Percentiles rank a stretch among this genome's conserved stretches.
Conservation (phyloP, 1,140 invertebrate genomes). For the Trissolcus basalis region DNA sequence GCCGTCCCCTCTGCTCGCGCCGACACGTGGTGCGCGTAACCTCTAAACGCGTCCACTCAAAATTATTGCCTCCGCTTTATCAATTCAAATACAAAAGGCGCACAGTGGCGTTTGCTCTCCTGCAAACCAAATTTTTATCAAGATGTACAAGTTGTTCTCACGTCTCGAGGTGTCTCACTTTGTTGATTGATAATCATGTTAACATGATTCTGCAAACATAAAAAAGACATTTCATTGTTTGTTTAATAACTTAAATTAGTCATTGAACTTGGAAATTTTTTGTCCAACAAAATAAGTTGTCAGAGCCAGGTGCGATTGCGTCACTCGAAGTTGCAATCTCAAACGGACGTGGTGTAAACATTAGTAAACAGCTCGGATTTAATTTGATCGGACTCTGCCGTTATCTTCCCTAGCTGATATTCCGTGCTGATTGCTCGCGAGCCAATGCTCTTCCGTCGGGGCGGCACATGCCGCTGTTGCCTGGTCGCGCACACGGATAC, state of each 20-base stretch:
- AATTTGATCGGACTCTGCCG: slow-evolving; percentile 9
- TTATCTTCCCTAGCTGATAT: slow-evolving; percentile 19
- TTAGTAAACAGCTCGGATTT: slow-evolving; percentile 28
- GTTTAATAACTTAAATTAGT: too few species aligned
- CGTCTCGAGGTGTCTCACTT: too few species aligned
- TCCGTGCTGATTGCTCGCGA: slow-evolving; percentile 42
- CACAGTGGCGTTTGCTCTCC: slow-evolving; percentile 3
- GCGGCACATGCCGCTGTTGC: slow-evolving; percentile 52
- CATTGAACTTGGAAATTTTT: not conserved
- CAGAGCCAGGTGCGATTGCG: slow-evolving; percentile 22
- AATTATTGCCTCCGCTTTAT: slow-evolving; percentile 54
- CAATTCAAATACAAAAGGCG: slow-evolving; percentile 42
- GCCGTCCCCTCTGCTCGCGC: slow-evolving; percentile 1
- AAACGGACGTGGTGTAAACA: slow-evolving; percentile 20
- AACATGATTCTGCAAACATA: too few species aligned
- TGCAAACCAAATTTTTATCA: not conserved
- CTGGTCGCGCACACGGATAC: slow-evolving; percentile 45
- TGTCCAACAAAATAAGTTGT: slow-evolving; percentile 11
- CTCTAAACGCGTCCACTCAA: slow-evolving; percentile 48
- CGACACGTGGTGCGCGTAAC: slow-evolving; percentile 50
- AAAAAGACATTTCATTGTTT: too few species aligned
- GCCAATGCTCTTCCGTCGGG: slow-evolving; percentile 35
- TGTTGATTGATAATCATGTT: too few species aligned
- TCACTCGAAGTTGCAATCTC: slow-evolving; percentile 3
- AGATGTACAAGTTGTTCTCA: not conserved